Base-by-base conservation (phyloP, 2,113 vertebrate genomes). In the Rhegmatorhina hoffmannsi region DNA sequence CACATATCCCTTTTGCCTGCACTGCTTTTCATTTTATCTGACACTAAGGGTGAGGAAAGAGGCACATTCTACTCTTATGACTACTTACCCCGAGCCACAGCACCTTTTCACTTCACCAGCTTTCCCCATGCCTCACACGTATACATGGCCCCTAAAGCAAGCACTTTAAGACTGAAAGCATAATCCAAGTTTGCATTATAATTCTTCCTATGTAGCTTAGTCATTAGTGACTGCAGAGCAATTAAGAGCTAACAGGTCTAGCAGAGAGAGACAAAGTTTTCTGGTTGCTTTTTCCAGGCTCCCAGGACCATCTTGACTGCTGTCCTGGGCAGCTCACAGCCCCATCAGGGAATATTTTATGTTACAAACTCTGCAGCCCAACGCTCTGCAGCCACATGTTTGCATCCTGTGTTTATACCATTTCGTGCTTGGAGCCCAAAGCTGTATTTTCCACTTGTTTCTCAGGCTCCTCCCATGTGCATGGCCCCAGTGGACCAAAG, bases 391-490 rank as follows among this genome's bases (percentile, higher is more conserved):
- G 83, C 12, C 63, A 11, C 38, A 13, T 14, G 3, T 0, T 1
- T 29, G 46, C 1, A 1, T 55, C 83, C 55, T n/a, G 24, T 63
- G 64, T 67, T 92, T 47, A 6, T 1, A 6, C 11, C 9, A 1
- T 26, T 46, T 74, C 53, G 13, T 10, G 26, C 64, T 47, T 66
- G 55, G 34, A 91, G 4, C 33, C 52, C 26, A 25, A 86, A 56
- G 44, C 53, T 0, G 0, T 3, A 6, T 10, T 3, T 2, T 17
- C n/a, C 0, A 0, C 49, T 46, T 69, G 34, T 13, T 88, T 50
- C 92, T 84, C 76, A 12, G 3, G 2, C 47, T 92, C 20, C 76
- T 84, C 64, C 56, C 0, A 0, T 21, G 68, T 9, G 36, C 10
- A 1, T 20, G 9, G 7, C 40, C 59, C 40, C 5, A 2, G 34